These are phyloP conservation scores for Gopherus evgoodei DNA, from an alignment of 2,113 vertebrate genomes.

Conservation along the genomic window DNA sequence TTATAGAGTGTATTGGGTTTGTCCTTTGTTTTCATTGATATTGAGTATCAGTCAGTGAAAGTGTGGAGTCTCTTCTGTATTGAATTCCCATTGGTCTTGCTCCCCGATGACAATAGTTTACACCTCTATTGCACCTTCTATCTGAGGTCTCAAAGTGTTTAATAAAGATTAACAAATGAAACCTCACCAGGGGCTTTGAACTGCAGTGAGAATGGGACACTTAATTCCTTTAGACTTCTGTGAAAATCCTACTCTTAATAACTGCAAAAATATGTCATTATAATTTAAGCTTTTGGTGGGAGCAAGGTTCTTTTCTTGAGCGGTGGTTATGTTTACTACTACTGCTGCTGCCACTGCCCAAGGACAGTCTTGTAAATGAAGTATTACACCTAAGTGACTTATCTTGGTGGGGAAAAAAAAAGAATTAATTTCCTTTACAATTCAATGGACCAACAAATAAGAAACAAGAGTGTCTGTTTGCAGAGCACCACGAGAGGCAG, in stretches of 20 bases:
- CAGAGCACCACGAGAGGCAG: neutral
- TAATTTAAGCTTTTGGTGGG: neutral
- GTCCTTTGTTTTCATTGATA: neutral
- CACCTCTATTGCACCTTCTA: neutral
- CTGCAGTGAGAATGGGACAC: neutral
- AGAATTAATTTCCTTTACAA: neutral
- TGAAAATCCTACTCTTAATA: neutral
- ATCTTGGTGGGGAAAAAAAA: neutral
- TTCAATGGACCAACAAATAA: conserved; percentile 34
- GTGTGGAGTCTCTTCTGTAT: neutral
- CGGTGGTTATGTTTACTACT: neutral
- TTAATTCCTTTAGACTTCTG: neutral
- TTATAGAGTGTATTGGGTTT: neutral
- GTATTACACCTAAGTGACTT: conserved; percentile 47
- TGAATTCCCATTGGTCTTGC: neutral
- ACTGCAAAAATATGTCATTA: neutral
- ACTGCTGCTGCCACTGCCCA: conserved; percentile 30
- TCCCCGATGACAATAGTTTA: neutral
- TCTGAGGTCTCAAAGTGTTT: neutral
- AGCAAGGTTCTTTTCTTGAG: neutral
- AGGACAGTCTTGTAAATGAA: conserved; percentile 55
- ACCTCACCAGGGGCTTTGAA: neutral
- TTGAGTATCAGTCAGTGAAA: neutral
- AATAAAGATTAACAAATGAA: neutral
- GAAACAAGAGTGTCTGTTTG: neutral